A percentile compares a stretch with the other conserved stretches of the same genome.
phyloP scores from a whole-genome alignment of 1,140 invertebrate genomes.

The Prorops nasuta region DNA sequence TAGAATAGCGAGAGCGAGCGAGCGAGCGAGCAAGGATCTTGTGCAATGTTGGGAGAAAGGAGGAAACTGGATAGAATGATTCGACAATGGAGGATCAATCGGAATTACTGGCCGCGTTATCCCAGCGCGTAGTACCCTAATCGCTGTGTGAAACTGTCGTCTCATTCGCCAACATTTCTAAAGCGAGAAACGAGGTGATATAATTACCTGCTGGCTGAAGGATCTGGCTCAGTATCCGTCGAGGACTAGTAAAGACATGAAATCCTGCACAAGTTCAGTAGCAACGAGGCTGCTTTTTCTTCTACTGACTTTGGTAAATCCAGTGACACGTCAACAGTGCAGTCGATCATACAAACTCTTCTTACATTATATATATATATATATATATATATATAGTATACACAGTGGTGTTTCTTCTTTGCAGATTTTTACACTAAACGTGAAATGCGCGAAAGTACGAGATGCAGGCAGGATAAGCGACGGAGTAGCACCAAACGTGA shows the following conservation, averaged over 20 bases:
- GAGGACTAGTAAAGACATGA: constrained; percentile 32
- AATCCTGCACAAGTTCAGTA: constrained; percentile 17
- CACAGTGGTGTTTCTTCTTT: no score
- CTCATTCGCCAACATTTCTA: constrained; percentile 37
- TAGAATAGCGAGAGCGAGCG: no score
- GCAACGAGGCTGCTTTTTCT: constrained; percentile 30
- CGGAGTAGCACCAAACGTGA: no score
- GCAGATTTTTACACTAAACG: no score
- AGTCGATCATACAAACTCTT: no score
- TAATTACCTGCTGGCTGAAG: constrained; percentile 31
- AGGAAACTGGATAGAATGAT: constrained; percentile 36
- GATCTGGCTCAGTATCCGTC: constrained; percentile 33
- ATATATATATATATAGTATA: no score
- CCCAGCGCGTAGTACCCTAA: background rate
- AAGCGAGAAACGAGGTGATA: constrained; percentile 31
- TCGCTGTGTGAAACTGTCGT: constrained; percentile 35
- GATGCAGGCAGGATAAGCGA: no score
- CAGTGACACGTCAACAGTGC: no score
- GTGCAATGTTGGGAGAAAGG: constrained; percentile 42
- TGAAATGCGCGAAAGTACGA: no score
- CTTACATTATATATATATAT: no score
- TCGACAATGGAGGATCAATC: constrained; percentile 10
- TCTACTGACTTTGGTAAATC: constrained; percentile 36
- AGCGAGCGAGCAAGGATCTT: constrained; percentile 28
- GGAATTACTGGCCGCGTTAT: constrained; percentile 18